Base-by-base conservation (phyloP, 2,888 invertebrate genomes). In the Nemapogon koenigi region DNA sequence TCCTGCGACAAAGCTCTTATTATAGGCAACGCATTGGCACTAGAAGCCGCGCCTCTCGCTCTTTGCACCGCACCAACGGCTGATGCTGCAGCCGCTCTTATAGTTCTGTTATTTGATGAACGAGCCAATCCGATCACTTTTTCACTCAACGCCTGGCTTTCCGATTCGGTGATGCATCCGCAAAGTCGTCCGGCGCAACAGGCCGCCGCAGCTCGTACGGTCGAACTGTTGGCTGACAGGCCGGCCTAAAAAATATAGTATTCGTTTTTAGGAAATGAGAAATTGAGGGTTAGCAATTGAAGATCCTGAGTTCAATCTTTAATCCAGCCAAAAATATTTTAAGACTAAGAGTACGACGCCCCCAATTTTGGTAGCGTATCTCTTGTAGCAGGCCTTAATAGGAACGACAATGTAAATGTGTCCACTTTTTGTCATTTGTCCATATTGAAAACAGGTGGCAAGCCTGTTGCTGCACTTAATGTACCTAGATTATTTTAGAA, bases 21-120 rank as follows among this genome's bases (percentile, higher is more conserved):
- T 58, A 98, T 95, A 26, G 95, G 95, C 50, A 99, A 91, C 61
- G 95, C 96, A 2, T 96, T 93, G 57, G 97, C 97, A 45, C 94
- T 94, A 2, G 95, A 94, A 1, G 97, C 94, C 3, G 97, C 94
- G 4, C 98, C 97, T 0, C 97, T 89, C 53, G 97, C 97, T 19
- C 95, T 84, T 75, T 97, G 97, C 32, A 99, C 83, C 51, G 95
- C 96, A 25, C 98, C 99, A n/a, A 97, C 82, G 0, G 97, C 95
- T 44, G 99, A 73, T 4, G 72, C 73, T 29, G 73, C 78, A 29
- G 68, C 75, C 4, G 64, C 72, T 4, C 72, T 55, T 6, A 50
- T 59, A 8, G 50, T 49, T 27, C 55, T 43, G 16, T 49, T 44
- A 26, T 52, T 57, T 4, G 53, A 55, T 1, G 67, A 55, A 0